Evolutionary conservation across 1,140 invertebrate species (phyloP).

Genomic region (Halictus rubicundus): DNA sequence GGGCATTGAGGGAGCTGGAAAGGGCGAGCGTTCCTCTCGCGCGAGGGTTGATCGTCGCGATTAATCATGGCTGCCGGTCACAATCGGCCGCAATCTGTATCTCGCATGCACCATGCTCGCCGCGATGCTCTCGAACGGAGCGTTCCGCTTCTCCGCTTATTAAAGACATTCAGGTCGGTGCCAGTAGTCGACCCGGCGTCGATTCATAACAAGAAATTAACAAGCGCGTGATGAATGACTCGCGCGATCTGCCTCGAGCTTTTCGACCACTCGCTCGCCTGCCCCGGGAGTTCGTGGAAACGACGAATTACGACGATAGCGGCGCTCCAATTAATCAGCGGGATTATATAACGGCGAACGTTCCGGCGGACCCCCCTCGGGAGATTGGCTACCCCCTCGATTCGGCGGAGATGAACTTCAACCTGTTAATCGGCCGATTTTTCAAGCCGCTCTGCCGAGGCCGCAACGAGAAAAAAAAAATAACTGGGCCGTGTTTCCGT

Average conservation of each 20-base stretch:
- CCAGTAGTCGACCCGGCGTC: conserved; percentile 46
- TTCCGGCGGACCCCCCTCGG: no score
- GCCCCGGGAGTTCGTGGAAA: neutral
- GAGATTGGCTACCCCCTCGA: no score
- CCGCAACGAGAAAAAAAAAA: no score
- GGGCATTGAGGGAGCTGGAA: conserved; percentile 39
- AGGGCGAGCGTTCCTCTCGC: conserved; percentile 21
- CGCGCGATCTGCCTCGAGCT: neutral
- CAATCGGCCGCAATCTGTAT: conserved; percentile 57
- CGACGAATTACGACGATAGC: neutral
- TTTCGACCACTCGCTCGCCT: neutral
- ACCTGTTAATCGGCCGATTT: no score
- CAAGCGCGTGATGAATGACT: conserved; percentile 49
- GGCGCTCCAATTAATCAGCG: neutral
- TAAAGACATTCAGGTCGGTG: conserved; percentile 54
- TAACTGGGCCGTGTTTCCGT: no score
- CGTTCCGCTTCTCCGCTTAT: conserved; percentile 48
- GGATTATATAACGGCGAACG: no score
- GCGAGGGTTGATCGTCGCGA: conserved; percentile 49
- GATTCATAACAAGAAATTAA: conserved; percentile 58
- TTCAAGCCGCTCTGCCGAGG: no score
- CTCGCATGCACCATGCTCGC: conserved; percentile 21
- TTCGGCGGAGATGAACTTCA: no score
- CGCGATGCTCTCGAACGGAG: neutral
- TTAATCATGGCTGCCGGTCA: conserved; percentile 54